phyloP scores from a whole-genome alignment of 2,797 vertebrate species.

The Intellagama lesueurii region DNA sequence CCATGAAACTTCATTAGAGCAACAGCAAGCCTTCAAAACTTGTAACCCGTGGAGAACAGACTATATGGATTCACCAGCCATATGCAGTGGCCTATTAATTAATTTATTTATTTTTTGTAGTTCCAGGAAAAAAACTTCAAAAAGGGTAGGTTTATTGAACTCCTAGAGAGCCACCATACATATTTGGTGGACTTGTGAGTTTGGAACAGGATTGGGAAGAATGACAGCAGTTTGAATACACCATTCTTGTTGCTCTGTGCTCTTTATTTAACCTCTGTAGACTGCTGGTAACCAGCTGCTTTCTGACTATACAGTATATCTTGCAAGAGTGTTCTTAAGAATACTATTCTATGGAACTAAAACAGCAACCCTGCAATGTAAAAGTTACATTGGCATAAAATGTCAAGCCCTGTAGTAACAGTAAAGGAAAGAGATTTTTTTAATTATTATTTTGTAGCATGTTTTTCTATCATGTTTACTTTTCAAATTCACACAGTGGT shows the following conservation, averaged over 20 bases:
- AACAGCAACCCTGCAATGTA: neutral
- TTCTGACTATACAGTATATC: neutral
- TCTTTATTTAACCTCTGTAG: neutral
- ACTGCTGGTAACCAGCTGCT: neutral
- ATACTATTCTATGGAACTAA: neutral
- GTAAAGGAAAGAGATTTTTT: neutral
- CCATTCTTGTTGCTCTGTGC: neutral
- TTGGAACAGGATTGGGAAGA: neutral
- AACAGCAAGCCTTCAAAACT: neutral
- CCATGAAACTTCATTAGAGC: neutral
- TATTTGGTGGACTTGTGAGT: neutral
- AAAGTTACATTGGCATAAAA: neutral
- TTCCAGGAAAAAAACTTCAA: neutral
- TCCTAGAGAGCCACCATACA: neutral
- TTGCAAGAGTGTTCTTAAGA: neutral
- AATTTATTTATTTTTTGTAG: no score
- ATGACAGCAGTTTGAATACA: no score
- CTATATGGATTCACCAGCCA: neutral
- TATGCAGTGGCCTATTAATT: neutral
- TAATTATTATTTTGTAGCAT: neutral
- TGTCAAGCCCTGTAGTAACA: neutral
- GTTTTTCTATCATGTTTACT: neutral
- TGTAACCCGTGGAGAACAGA: neutral
- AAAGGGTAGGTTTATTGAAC: neutral
- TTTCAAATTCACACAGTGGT: neutral